Conservation (phyloP, 1,140 invertebrate genomes). For the Procambarus clarkii region DNA sequence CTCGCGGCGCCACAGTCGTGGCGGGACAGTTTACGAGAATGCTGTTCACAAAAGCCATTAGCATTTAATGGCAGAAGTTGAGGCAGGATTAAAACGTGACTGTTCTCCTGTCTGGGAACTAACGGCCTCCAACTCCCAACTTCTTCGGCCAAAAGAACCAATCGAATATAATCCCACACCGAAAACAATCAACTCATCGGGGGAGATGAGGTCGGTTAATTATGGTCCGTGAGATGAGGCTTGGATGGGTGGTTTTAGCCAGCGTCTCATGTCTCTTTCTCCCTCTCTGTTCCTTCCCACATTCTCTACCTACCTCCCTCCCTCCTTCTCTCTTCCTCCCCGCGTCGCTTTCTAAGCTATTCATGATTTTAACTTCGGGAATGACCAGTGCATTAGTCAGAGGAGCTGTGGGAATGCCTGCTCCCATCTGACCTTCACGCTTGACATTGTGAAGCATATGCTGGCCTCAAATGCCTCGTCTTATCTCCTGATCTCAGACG, state of each 20-base stretch:
- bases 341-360: too few species aligned
- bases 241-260: too few species aligned
- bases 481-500: neutral
- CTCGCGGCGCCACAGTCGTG: slow-evolving; percentile 9
- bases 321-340: neutral
- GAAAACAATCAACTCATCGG: neutral
- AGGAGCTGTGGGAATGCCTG: too few species aligned
- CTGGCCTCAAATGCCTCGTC: too few species aligned
- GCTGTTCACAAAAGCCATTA: slow-evolving; percentile 41
- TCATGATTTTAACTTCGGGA: too few species aligned
- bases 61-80: slow-evolving; percentile 38
- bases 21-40: slow-evolving; percentile 12
- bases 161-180: too few species aligned
- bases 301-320: neutral
- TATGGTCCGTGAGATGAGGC: too few species aligned
- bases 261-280: neutral
- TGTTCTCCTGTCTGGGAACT: slow-evolving; percentile 35
- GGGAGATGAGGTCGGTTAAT: neutral
- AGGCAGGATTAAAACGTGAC: slow-evolving; percentile 40
- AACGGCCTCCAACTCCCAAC: neutral
- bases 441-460: neutral
- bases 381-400: too few species aligned
- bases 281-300: neutral
- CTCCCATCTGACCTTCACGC: too few species aligned
- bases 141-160: too few species aligned